These are phyloP conservation scores for Galeruca laticollis DNA, from an alignment of 2,888 invertebrate species.

Conservation along the genomic window DNA sequence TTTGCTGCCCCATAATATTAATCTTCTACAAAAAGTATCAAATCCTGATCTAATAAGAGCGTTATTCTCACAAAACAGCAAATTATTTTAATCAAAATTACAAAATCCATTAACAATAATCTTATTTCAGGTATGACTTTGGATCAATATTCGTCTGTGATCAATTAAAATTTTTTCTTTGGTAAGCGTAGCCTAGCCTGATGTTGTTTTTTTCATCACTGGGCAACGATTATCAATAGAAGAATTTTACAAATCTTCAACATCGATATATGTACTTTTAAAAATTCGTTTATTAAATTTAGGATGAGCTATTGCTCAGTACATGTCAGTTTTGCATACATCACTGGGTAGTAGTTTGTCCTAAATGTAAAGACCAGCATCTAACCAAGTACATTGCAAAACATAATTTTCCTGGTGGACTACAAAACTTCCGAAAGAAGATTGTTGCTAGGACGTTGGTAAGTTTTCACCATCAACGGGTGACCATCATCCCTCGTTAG, in stretches of 20 bases:
- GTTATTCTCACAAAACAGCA: too few species aligned
- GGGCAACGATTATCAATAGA: slow-evolving; percentile 47
- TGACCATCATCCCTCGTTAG: slow-evolving; percentile 58
- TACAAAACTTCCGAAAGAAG: slow-evolving; percentile 47
- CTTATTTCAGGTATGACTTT: neutral
- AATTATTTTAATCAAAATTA: too few species aligned
- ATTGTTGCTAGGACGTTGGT: slow-evolving; percentile 52
- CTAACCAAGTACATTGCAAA: slow-evolving; percentile 4
- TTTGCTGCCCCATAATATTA: too few species aligned
- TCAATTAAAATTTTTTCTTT: slow-evolving; percentile 21
- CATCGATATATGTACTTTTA: neutral
- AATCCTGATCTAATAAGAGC: too few species aligned
- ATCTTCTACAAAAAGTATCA: too few species aligned
- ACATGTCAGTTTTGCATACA: slow-evolving; percentile 40
- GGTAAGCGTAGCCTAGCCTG: slow-evolving; percentile 47
- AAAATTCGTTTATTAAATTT: slow-evolving; percentile 26
- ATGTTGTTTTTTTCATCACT: slow-evolving; percentile 48
- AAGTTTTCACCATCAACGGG: slow-evolving; percentile 58
- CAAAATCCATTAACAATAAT: neutral
- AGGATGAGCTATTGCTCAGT: slow-evolving; percentile 42
- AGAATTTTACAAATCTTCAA: slow-evolving; percentile 17
- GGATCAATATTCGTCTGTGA: neutral
- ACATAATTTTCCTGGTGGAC: slow-evolving; percentile 3
- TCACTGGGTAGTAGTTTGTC: slow-evolving; percentile 52
- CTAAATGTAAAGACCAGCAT: slow-evolving; percentile 23